Evolutionary conservation across 2,888 invertebrate genomes (phyloP).

Genomic region (Blera fallax): DNA sequence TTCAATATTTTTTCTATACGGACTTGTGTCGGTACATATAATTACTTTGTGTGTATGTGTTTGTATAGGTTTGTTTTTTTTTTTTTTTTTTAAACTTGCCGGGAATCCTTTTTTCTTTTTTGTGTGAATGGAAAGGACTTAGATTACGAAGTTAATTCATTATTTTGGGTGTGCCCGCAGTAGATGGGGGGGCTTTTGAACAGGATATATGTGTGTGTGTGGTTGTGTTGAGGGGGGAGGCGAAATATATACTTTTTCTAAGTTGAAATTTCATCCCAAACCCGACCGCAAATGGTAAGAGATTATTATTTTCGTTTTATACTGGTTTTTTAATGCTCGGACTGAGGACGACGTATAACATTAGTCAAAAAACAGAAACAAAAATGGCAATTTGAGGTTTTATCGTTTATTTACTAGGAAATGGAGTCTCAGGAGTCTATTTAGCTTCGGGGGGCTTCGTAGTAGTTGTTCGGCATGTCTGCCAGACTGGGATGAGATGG

Average conservation of each 20-base stretch:
- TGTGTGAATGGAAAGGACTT: background rate
- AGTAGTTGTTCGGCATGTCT: too few species aligned
- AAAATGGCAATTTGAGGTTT: too few species aligned
- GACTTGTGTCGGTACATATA: background rate
- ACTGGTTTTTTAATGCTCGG: too few species aligned
- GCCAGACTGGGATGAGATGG: too few species aligned
- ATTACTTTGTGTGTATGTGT: background rate
- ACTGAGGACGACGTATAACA: too few species aligned
- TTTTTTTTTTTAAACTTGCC: background rate
- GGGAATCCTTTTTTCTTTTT: background rate
- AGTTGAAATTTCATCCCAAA: background rate
- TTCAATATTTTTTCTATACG: background rate
- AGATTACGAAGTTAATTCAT: constrained; percentile 12
- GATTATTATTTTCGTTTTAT: background rate
- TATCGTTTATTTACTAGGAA: too few species aligned
- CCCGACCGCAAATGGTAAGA: background rate
- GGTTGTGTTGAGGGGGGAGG: too few species aligned
- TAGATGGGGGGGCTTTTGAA: background rate
- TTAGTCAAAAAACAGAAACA: too few species aligned
- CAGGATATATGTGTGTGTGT: background rate
- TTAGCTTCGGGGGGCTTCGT: too few species aligned
- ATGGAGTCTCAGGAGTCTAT: too few species aligned
- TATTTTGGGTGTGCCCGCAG: background rate
- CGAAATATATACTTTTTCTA: background rate
- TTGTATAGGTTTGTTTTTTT: background rate